Evolutionary conservation across 2,888 invertebrate genomes (phyloP).

Genomic region (Rhyacophila evoluta): DNA sequence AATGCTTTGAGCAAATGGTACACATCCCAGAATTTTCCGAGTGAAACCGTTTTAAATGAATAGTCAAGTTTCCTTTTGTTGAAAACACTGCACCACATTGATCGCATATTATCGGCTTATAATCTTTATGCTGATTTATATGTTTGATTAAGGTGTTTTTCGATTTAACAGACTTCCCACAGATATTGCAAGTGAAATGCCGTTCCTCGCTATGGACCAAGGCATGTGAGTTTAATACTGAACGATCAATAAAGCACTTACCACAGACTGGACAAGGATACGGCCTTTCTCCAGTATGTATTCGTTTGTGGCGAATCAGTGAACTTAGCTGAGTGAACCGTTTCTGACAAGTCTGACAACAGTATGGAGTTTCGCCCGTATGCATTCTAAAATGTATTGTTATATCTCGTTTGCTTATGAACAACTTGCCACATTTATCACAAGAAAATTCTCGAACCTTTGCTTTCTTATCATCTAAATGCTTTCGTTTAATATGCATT

Average conservation of each 20-base stretch:
- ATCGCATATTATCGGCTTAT: constrained; percentile 63
- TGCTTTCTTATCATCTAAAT: constrained; percentile 64
- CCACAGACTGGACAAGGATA: constrained; percentile 60
- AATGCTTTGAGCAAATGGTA: constrained; percentile 67
- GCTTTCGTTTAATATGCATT: constrained; percentile 60
- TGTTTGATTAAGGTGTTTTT: constrained; percentile 68
- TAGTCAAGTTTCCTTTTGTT: constrained; percentile 59
- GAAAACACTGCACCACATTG: constrained; percentile 67
- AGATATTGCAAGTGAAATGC: constrained; percentile 69
- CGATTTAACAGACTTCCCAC: constrained; percentile 68
- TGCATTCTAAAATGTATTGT: constrained; percentile 64
- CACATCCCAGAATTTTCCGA: constrained; percentile 59
- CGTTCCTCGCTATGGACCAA: constrained; percentile 67
- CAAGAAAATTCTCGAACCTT: constrained; percentile 58
- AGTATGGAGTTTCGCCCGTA: constrained; percentile 59
- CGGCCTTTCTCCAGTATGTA: constrained; percentile 64
- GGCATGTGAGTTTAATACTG: constrained; percentile 62
- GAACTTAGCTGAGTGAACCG: constrained; percentile 42
- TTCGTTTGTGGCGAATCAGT: constrained; percentile 58
- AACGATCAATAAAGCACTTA: constrained; percentile 50
- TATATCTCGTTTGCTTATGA: constrained; percentile 62
- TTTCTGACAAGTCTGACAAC: constrained; percentile 41
- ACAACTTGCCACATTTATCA: constrained; percentile 62
- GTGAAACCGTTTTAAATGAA: constrained; percentile 48
- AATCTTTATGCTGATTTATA: constrained; percentile 64